phyloP scores from a whole-genome alignment of 2,797 vertebrate genomes.

The Monodelphis domestica region DNA sequence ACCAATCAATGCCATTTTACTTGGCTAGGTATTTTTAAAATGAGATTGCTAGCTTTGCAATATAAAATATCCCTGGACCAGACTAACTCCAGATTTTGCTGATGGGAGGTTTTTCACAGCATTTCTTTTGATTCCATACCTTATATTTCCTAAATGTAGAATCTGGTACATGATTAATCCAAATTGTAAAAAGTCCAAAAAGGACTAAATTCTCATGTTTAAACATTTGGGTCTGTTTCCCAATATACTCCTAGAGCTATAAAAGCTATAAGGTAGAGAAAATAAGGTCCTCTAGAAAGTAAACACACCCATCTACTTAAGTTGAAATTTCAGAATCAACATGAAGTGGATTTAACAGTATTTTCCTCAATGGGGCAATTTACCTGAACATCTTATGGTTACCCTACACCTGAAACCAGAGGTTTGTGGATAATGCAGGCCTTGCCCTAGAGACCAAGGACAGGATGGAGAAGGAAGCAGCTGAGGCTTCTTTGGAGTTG shows the following conservation, averaged over 20 bases:
- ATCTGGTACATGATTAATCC: conserved; percentile 29
- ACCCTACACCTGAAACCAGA: background rate
- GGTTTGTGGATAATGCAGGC: background rate
- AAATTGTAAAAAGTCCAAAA: conserved; percentile 6
- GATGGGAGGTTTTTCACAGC: conserved; percentile 47
- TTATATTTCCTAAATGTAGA: conserved; percentile 37
- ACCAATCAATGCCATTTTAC: background rate
- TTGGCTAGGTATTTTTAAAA: conserved; percentile 28
- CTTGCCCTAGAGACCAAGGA: background rate
- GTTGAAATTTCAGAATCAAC: background rate
- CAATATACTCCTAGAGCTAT: background rate
- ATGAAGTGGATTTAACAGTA: background rate
- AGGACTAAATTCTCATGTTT: conserved; percentile 9
- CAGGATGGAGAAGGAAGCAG: conserved; percentile 22
- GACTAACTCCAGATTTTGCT: conserved; percentile 40
- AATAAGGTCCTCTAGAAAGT: background rate
- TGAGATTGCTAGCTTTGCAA: conserved; percentile 9
- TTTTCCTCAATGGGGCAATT: background rate
- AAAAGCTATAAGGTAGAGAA: background rate
- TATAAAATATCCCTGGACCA: conserved; percentile 35
- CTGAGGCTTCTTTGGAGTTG: background rate
- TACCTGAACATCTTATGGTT: background rate
- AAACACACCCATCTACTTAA: background rate
- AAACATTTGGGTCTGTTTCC: background rate
- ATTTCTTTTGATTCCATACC: conserved; percentile 3